Evolutionary conservation across 92 coral and sea anemone genomes (phyloP), one percentile per base, ranked within the genome.

Genomic region (Bergia puertoricense): DNA sequence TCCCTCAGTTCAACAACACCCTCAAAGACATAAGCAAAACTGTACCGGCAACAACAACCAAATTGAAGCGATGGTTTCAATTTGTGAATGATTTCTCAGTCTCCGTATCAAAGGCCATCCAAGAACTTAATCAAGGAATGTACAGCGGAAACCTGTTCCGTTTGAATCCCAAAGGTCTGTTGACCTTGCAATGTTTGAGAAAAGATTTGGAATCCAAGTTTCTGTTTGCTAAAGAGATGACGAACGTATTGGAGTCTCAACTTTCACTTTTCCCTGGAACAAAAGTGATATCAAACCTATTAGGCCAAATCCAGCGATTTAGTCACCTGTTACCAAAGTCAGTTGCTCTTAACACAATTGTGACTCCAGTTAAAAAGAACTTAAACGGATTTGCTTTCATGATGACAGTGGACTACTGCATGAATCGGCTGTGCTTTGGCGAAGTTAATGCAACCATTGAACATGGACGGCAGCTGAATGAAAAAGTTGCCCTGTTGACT

Each of bases 371-470:
- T 20, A 43, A 11, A 43, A 15, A 43, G n/a, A 20, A 42, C 15
- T 15, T 45, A 20, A 43, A 77, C 1, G 81, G 81, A 13, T 43
- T 77, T 46, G 59, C 81, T 16, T 77, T 77, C 39, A 77, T 42
- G 81, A 20, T 43, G 36, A 43, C 56, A 77, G 13, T 23, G 11
- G 36, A 77, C 81, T 77, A 77, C 46, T 77, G 81, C 36, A 77
- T 45, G 1, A 77, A 77, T 11, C 81, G 59, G 10, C 81, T 77
- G 57, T 77, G 81, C 81, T 39, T 77, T 45, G 59, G 39, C 16
- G 43, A 77, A 9, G 59, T 74, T 36, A 14, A 74, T 44, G 45
- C 77, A 74, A 74, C 77, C 77, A 74, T 74, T 74, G 77, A 74
- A 74, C 39, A 74, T 15, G 77, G 77, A 74, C 1, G 37, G 16